A percentile compares a stretch with the other conserved stretches of the same genome.
These are phyloP conservation scores for Sylvicola fuscatus DNA, from an alignment of 2,888 invertebrate species.

Conservation along the genomic window DNA sequence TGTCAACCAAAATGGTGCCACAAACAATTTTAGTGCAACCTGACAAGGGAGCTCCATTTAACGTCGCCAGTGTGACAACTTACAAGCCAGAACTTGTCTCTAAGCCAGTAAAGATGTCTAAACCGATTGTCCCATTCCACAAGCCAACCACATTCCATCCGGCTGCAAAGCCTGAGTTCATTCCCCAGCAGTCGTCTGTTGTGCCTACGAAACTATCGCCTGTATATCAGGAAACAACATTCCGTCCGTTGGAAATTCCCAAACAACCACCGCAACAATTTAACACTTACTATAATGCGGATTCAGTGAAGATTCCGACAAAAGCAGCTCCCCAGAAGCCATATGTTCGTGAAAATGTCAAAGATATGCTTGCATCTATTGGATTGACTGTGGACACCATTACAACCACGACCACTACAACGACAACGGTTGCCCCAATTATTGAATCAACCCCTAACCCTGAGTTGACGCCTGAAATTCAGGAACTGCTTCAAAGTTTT, in stretches of 20 bases:
- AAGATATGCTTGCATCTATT: conserved; percentile 25
- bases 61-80: conserved; percentile 20
- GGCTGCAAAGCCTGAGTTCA: background rate
- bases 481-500: conserved; percentile 25
- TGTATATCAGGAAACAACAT: background rate
- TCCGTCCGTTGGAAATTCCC: background rate
- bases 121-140: conserved; percentile 6
- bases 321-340: conserved; percentile 4
- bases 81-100: conserved; percentile 25
- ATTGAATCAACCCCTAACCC: conserved; percentile 8
- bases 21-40: conserved; percentile 14
- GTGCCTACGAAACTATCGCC: too few species aligned
- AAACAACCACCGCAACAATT: background rate
- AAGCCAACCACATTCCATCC: conserved; percentile 7
- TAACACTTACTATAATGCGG: too few species aligned
- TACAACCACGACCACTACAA: conserved; percentile 9
- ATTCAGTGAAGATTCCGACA: background rate
- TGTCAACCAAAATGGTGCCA: conserved; percentile 7
- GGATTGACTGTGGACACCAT: conserved; percentile 18
- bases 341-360: conserved; percentile 19
- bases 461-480: conserved; percentile 15
- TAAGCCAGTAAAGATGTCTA: conserved; percentile 7
- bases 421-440: conserved; percentile 9
- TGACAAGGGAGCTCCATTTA: background rate
- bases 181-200: background rate